Percentiles rank a stretch among this genome's conserved stretches.
phyloP scores from a whole-genome alignment of 2,797 vertebrate species.

The Leuciscus waleckii region DNA sequence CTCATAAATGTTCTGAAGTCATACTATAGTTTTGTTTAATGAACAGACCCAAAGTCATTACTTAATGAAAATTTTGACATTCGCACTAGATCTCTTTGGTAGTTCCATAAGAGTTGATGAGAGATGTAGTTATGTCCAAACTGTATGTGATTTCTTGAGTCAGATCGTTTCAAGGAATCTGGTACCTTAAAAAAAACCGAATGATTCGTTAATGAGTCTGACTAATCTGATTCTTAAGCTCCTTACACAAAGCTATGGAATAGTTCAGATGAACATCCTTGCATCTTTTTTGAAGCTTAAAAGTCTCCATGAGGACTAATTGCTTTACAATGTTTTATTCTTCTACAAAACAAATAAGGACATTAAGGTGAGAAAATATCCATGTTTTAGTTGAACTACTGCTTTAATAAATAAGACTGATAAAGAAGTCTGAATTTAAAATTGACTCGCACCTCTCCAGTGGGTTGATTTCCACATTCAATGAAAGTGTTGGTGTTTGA shows the following conservation, averaged over 20 bases:
- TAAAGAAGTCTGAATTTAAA: not conserved
- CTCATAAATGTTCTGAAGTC: not conserved
- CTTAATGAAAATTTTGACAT: not conserved
- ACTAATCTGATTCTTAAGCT: too few relatives aligned
- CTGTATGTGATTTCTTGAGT: not conserved
- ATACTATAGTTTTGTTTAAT: not conserved
- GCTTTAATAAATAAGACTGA: not conserved
- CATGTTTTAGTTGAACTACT: slow-evolving; percentile 16
- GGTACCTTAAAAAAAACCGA: too few relatives aligned
- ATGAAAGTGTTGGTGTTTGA: too few relatives aligned
- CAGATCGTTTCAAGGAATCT: too few relatives aligned
- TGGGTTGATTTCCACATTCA: slow-evolving; percentile 65
- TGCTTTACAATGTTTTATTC: too few relatives aligned
- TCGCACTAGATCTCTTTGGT: not conserved
- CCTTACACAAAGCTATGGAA: too few relatives aligned
- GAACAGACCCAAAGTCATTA: too few relatives aligned
- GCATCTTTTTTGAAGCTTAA: too few relatives aligned
- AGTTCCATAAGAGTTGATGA: not conserved
- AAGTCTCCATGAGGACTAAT: too few relatives aligned
- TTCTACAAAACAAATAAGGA: not conserved
- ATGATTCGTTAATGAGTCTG: too few relatives aligned
- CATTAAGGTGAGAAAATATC: not conserved
- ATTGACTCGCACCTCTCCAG: slow-evolving; percentile 66
- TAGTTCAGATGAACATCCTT: too few relatives aligned
- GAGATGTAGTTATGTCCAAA: not conserved